Evolutionary conservation across 2,113 vertebrate genomes (phyloP).

Genomic region (Jaculus jaculus): DNA sequence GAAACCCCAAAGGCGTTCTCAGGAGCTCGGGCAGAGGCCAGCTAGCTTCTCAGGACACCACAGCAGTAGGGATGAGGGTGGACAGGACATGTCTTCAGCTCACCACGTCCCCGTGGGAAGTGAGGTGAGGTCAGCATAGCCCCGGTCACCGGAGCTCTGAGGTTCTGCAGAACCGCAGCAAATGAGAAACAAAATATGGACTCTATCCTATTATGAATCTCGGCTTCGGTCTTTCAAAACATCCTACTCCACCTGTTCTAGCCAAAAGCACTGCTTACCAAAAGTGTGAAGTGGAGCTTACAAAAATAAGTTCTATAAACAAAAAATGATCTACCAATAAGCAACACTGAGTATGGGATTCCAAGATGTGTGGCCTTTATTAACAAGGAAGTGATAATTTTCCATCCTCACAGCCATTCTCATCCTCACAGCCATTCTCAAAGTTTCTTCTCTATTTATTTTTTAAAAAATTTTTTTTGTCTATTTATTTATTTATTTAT

Average conservation of each 20-base stretch:
- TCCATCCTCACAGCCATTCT: not conserved
- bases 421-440: not conserved
- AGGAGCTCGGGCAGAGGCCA: too few relatives aligned
- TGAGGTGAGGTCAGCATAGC: accelerated
- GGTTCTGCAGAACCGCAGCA: not conserved
- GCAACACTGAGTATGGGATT: not conserved
- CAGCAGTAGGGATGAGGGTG: not conserved
- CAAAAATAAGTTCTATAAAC: not conserved
- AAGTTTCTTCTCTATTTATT: not conserved
- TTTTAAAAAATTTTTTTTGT: too few relatives aligned
- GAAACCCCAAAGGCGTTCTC: not conserved
- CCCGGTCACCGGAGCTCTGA: accelerated
- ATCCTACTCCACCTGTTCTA: not conserved
- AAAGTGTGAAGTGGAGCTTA: not conserved
- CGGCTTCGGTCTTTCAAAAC: not conserved
- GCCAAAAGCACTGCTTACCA: not conserved
- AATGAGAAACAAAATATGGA: not conserved
- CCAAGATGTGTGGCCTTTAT: not conserved
- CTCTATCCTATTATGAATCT: not conserved
- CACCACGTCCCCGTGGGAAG: not conserved
- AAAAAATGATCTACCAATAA: not conserved
- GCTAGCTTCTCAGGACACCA: not conserved
- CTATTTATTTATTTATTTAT: too few relatives aligned
- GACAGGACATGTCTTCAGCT: too few relatives aligned
- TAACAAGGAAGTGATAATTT: not conserved